Base-by-base conservation (phyloP, 2,113 vertebrate genomes). In the Pangasianodon hypophthalmus region DNA sequence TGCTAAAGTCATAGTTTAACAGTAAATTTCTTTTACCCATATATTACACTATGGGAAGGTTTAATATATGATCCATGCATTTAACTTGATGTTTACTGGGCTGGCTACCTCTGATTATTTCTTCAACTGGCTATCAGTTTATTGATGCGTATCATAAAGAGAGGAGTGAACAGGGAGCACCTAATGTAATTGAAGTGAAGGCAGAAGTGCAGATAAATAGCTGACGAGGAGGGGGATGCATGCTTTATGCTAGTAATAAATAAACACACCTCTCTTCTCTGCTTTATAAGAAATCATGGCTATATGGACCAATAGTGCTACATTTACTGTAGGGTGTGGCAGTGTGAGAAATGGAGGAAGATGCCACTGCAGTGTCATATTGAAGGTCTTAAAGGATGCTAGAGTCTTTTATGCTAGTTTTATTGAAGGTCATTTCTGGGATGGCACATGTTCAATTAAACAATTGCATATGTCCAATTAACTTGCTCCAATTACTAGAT, bases 101-200 rank as follows among this genome's bases (percentile, higher is more conserved):
- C 79, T 44, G 52, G 79, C 48, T 86, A 81, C 77, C 84, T 48
- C 50, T 69, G 69, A 90, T 92, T 26, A 89, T 87, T 91, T 88
- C 81, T 91, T 88, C 50, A 90, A 90, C 83, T 60, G 84, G 44
- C 88, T 81, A 88, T 92, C 69, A 86, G 88, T 88, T 87, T 37
- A 37, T 87, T 91, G 85, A 60, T 44, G 26, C 13, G n/a, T 60
- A 60, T 87, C 58, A 88, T 87, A 93, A 93, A 90, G 88, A 91
- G 67, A 64, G 88, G 87, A 90, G 91, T 94, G 94, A 94, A 93
- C 89, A 69, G 60, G 87, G 80, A 93, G 93, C 93, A 90, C 81
- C 82, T 95, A 95, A 94, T 95, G 94, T 94, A 95, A 95, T 94
- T 95, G 93, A 92, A 94, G 92, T 94, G 91, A 91, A 75, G 82